Evolutionary conservation across 2,888 invertebrate species (phyloP).

Genomic region (Encarsia formosa): DNA sequence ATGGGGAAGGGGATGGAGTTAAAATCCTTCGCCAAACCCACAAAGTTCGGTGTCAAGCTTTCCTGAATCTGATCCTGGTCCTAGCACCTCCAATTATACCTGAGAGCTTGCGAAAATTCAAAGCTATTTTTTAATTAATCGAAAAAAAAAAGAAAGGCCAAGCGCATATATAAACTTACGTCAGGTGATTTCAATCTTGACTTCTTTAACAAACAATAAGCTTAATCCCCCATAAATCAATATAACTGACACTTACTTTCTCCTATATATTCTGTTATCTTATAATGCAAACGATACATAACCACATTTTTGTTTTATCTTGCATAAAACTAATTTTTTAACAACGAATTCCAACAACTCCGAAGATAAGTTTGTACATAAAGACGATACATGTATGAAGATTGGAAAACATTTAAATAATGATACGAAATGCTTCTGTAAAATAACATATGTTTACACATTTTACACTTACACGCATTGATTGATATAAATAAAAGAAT

Average conservation of each 20-base stretch:
- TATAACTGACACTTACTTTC: neutral
- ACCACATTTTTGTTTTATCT: neutral
- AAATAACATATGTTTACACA: neutral
- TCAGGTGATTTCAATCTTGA: constrained; percentile 23
- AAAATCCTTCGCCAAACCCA: too few relatives aligned
- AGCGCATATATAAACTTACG: constrained; percentile 8
- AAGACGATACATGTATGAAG: neutral
- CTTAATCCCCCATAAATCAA: neutral
- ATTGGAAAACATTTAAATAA: neutral
- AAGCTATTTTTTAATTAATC: constrained; percentile 3
- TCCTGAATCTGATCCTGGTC: constrained; percentile 18
- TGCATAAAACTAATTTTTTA: too few relatives aligned
- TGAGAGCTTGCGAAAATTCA: constrained; percentile 21
- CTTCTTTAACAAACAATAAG: neutral
- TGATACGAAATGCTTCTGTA: neutral
- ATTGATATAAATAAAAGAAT: neutral
- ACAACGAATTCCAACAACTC: too few relatives aligned
- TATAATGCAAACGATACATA: neutral
- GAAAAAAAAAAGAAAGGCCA: constrained; percentile 5
- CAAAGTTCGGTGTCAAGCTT: constrained; percentile 6
- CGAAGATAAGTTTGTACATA: neutral
- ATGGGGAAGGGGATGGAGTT: neutral
- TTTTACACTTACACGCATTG: neutral
- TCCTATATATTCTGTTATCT: neutral
- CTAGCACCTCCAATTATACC: constrained; percentile 26